phyloP scores from a whole-genome alignment of 2,888 invertebrate species.

The Eupithecia exiguata region DNA sequence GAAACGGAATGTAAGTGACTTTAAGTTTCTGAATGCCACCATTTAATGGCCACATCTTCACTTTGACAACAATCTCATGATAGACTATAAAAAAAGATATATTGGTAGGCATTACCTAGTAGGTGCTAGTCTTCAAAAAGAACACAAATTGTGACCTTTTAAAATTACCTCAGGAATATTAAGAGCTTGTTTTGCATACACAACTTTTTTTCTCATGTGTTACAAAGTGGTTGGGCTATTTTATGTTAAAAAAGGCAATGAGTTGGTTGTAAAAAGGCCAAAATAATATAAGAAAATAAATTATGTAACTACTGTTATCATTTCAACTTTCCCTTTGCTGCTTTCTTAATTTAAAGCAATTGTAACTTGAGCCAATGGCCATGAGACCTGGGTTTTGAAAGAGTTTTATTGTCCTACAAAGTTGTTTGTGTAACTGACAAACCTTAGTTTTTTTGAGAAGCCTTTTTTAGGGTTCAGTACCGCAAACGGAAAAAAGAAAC shows the following conservation, averaged over 20 bases:
- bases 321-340: slow-evolving; percentile 1
- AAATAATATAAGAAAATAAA: not conserved
- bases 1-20: no score
- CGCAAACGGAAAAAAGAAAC: no score
- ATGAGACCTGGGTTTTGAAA: slow-evolving; percentile 1
- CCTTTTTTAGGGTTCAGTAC: no score
- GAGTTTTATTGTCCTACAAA: not conserved
- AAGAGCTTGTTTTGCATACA: not conserved
- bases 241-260: not conserved
- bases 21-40: not conserved
- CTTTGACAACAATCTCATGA: no score
- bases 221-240: not conserved
- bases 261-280: no score
- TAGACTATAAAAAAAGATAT: no score
- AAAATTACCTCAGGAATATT: no score
- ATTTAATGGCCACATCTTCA: no score
- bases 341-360: slow-evolving; percentile 13
- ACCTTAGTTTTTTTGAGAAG: not conserved
- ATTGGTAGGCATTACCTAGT: no score
- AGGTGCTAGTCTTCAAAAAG: not conserved
- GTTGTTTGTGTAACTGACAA: not conserved
- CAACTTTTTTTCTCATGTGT: not conserved
- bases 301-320: not conserved
- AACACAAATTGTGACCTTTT: not conserved
- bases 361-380: slow-evolving; percentile 12